Percentiles rank a stretch among this genome's conserved stretches.
phyloP scores from a whole-genome alignment of 1,140 invertebrate species.

The Cyphomyrmex costatus region DNA sequence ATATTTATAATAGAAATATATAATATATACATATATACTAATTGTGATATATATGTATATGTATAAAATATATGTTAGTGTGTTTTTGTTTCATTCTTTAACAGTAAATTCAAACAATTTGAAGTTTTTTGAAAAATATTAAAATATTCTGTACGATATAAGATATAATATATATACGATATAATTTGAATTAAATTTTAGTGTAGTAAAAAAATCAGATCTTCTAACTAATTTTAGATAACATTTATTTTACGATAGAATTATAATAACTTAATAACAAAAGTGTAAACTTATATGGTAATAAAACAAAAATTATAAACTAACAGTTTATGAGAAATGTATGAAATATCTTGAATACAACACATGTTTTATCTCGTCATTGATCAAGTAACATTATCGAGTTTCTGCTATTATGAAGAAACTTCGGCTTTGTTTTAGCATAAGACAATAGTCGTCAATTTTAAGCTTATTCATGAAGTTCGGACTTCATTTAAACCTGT shows the following conservation, averaged over 20 bases:
- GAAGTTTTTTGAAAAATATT: no score
- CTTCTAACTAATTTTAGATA: neutral
- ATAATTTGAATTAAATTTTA: no score
- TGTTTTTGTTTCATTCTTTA: no score
- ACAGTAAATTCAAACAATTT: no score
- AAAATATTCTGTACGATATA: no score
- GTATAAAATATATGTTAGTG: no score
- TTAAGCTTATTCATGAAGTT: constrained; percentile 35
- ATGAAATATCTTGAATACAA: no score
- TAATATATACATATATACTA: no score
- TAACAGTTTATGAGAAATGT: neutral
- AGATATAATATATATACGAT: no score
- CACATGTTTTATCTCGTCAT: neutral
- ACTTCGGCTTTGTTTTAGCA: constrained; percentile 44
- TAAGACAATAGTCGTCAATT: constrained; percentile 39
- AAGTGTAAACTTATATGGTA: neutral
- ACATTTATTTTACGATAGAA: neutral
- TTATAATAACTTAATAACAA: neutral
- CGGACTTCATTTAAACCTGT: neutral
- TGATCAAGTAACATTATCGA: constrained; percentile 28
- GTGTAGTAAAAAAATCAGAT: neutral
- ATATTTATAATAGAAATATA: no score
- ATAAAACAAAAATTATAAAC: neutral
- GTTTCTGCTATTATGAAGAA: constrained; percentile 8
- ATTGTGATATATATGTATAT: no score